Conservation (phyloP, 2,113 vertebrate genomes). For the Syrmaticus mikado region DNA sequence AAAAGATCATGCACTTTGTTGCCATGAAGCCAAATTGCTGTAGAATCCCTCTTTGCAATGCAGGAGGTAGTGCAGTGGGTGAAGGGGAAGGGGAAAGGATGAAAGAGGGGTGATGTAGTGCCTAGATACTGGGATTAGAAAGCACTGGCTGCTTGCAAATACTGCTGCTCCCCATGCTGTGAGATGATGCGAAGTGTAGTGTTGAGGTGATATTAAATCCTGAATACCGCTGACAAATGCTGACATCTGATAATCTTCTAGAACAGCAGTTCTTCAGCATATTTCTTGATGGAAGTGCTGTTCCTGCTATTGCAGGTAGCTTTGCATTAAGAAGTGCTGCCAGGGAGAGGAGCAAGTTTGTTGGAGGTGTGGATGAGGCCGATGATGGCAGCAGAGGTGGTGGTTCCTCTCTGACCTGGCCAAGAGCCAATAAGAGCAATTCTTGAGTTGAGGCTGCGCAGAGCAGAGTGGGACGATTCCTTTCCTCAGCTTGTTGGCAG, state of each 20-base stretch:
- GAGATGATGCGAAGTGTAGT: neutral
- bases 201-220: neutral
- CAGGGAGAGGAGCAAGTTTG: neutral
- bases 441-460: neutral
- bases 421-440: too few species aligned
- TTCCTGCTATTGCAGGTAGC: neutral
- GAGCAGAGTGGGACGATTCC: too few species aligned
- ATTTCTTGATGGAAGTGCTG: neutral
- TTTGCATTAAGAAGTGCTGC: neutral
- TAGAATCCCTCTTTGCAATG: neutral
- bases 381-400: neutral
- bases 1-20: rapidly evolving
- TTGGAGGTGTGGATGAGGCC: neutral
- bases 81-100: neutral
- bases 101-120: neutral
- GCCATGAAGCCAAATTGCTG: neutral
- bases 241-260: neutral
- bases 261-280: neutral
- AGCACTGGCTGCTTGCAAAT: neutral
- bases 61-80: rapidly evolving
- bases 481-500: too few species aligned
- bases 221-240: neutral
- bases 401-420: neutral
- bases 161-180: neutral
- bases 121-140: neutral